Conservation (phyloP, 1,140 invertebrate genomes). For the Drosophila carrolli region DNA sequence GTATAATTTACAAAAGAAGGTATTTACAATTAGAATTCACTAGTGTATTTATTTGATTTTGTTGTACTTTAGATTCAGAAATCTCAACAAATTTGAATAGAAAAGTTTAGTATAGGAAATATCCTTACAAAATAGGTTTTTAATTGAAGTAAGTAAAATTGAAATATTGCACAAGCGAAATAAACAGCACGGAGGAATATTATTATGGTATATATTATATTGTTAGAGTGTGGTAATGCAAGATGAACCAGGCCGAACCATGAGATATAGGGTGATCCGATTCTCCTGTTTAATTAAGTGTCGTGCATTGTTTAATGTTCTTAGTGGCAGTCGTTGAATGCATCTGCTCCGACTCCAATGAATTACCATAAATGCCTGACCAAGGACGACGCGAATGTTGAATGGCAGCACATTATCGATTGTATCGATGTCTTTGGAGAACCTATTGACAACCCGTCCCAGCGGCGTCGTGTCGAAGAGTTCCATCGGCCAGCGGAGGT, state of each 20-base stretch:
- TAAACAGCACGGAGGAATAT: neutral
- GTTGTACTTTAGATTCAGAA: too few species aligned
- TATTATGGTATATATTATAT: neutral
- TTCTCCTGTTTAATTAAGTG: neutral
- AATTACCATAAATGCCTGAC: conserved; percentile 83
- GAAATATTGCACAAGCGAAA: neutral
- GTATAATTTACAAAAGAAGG: too few species aligned
- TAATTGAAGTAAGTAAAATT: too few species aligned
- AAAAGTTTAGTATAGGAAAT: too few species aligned
- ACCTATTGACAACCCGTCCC: conserved; percentile 91
- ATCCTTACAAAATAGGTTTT: too few species aligned
- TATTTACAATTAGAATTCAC: too few species aligned
- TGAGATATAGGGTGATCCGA: conserved; percentile 22
- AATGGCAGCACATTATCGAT: conserved; percentile 87
- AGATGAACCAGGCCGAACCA: conserved; percentile 15
- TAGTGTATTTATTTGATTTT: too few species aligned
- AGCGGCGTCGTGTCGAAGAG: conserved; percentile 92
- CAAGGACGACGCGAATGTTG: conserved; percentile 83
- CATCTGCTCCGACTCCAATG: conserved; percentile 4
- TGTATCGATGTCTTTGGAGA: conserved; percentile 90
- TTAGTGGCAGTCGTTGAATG: conserved; percentile 6
- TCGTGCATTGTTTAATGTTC: conserved; percentile 23
- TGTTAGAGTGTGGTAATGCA: conserved; percentile 2
- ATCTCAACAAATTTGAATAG: too few species aligned
- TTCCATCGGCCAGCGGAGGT: conserved; percentile 89